Percentiles rank a stretch among this genome's conserved stretches.
Evolutionary conservation across 1,140 invertebrate species (phyloP).

Genomic region (Drosophila santomea): DNA sequence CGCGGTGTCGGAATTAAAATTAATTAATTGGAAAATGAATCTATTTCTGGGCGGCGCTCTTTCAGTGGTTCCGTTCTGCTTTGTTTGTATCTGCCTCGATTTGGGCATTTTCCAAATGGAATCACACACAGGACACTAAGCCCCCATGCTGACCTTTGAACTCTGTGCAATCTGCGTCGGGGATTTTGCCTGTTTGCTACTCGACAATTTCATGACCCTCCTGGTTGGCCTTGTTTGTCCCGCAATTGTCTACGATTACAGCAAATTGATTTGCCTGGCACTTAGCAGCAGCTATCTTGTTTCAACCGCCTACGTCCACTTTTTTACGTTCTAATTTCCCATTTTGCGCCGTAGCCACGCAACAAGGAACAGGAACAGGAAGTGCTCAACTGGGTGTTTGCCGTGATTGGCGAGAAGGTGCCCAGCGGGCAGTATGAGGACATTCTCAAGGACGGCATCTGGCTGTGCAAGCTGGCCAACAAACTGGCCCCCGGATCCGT

Average conservation of each 20-base stretch:
- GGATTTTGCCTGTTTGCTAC: constrained; percentile 44
- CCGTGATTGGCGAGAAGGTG: constrained; percentile 94
- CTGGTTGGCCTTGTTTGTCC: constrained; percentile 2
- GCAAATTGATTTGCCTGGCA: constrained; percentile 62
- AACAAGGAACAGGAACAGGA: constrained; percentile 97
- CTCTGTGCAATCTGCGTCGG: constrained; percentile 18
- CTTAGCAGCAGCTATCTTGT: constrained; percentile 50
- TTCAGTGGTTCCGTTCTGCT: constrained; percentile 3
- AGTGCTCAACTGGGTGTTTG: constrained; percentile 95
- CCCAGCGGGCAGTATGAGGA: constrained; percentile 95
- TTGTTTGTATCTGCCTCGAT: constrained; percentile 29
- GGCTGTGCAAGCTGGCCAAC: constrained; percentile 97
- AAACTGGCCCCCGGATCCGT: constrained; percentile 97
- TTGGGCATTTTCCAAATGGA: constrained; percentile 45
- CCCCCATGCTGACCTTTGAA: constrained; percentile 41
- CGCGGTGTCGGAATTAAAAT: constrained; percentile 63
- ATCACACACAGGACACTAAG: constrained; percentile 29
- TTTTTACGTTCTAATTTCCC: neutral
- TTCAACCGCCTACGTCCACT: constrained; percentile 37
- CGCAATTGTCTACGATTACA: constrained; percentile 60
- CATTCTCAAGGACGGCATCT: constrained; percentile 95
- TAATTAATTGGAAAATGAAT: constrained; percentile 79
- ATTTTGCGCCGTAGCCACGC: constrained; percentile 88
- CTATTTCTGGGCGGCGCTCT: constrained; percentile 38
- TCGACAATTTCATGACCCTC: constrained; percentile 28